These are phyloP conservation scores for Patagioenas fasciata DNA, from an alignment of 2,113 vertebrate genomes.

Conservation along the genomic window DNA sequence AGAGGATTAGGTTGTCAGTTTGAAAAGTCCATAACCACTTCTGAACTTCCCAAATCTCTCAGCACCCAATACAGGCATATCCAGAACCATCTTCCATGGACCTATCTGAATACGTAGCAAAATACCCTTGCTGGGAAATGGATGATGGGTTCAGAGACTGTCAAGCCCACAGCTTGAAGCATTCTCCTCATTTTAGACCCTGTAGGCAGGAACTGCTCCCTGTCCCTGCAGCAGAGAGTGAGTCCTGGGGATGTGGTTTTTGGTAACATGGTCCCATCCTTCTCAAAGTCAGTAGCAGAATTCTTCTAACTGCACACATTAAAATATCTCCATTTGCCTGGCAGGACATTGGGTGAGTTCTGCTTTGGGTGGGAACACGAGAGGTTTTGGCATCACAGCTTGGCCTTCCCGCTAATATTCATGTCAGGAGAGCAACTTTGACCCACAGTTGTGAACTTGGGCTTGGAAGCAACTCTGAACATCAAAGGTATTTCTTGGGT, in stretches of 20 bases:
- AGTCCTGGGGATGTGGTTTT: fast-evolving
- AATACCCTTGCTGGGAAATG: not conserved
- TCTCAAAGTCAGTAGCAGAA: not conserved
- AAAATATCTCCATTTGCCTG: not conserved
- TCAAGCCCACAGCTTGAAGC: not conserved
- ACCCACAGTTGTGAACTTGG: not conserved
- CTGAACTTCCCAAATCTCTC: not conserved
- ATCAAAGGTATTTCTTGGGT: not conserved
- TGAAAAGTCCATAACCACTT: not conserved
- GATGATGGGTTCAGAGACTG: not conserved
- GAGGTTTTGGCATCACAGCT: not conserved
- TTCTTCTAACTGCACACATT: not conserved
- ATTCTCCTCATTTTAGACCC: not conserved
- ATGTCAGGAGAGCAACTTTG: not conserved
- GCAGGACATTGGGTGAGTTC: not conserved
- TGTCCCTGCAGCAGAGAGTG: not conserved
- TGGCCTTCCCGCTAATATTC: not conserved
- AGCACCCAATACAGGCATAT: not conserved
- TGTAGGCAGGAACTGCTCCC: not conserved
- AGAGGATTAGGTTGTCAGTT: not conserved
- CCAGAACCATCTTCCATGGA: not conserved
- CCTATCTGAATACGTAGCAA: not conserved
- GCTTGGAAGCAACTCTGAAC: not conserved
- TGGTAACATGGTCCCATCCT: not conserved
- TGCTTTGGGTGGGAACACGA: not conserved